These are phyloP conservation scores for Charanyca ferruginea DNA, from an alignment of 2,888 invertebrate species.

Conservation along the genomic window DNA sequence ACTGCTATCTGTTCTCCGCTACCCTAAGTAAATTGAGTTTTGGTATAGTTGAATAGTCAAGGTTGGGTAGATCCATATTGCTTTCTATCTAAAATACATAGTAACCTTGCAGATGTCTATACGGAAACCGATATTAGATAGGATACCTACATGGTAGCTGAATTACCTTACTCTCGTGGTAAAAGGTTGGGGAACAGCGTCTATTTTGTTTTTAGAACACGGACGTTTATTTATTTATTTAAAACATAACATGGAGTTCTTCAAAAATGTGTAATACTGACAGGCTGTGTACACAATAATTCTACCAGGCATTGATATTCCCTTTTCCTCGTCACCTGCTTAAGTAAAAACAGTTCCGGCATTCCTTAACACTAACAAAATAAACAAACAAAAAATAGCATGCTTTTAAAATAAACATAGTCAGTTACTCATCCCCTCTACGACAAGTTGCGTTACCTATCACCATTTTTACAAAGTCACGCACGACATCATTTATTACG, in stretches of 20 bases:
- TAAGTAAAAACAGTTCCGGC: no score
- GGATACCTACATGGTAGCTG: background rate
- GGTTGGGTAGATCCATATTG: slow-evolving; percentile 23
- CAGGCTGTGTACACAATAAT: no score
- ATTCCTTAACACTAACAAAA: no score
- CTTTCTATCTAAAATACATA: slow-evolving; percentile 13
- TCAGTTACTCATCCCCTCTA: slow-evolving; percentile 13
- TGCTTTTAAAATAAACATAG: slow-evolving; percentile 8
- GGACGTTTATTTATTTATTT: no score
- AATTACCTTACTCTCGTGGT: background rate
- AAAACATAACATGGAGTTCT: background rate
- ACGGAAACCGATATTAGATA: background rate
- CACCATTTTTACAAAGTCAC: slow-evolving; percentile 39
- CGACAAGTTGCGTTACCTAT: slow-evolving; percentile 40
- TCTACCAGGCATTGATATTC: no score
- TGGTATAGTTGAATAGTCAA: slow-evolving; percentile 25
- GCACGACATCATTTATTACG: slow-evolving; percentile 36
- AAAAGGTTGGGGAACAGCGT: background rate
- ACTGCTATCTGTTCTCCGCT: slow-evolving; percentile 40
- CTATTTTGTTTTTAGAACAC: background rate
- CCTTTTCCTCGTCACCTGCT: no score
- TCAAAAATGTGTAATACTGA: no score
- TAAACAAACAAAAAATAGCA: slow-evolving; percentile 22
- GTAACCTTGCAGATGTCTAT: background rate
- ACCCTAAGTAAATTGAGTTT: slow-evolving; percentile 51